Percentiles rank a stretch among this genome's conserved stretches.
Conservation (phyloP, 2,113 vertebrate species). For the Bos javanicus region DNA sequence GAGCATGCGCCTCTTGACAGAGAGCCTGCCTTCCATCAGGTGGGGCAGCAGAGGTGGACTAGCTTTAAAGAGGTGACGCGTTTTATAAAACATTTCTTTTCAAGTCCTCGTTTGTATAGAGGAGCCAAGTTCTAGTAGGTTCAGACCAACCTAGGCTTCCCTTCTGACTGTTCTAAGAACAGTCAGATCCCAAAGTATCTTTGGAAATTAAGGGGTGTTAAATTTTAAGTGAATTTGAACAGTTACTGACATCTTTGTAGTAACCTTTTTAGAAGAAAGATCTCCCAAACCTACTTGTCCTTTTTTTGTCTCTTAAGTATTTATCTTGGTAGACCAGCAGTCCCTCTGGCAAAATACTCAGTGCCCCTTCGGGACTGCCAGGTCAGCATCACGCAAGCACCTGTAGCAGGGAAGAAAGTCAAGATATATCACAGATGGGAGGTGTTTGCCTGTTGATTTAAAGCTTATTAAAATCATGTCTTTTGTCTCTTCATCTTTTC, state of each 20-base stretch:
- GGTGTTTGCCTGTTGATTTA: constrained; percentile 39
- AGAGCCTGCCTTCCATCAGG: neutral
- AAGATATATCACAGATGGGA: neutral
- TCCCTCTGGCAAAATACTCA: constrained; percentile 52
- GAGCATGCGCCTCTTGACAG: neutral
- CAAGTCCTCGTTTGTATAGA: constrained; percentile 15
- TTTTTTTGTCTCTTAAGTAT: constrained; percentile 39
- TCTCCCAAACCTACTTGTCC: constrained; percentile 33
- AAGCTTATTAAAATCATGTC: constrained; percentile 46
- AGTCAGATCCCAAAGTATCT: neutral
- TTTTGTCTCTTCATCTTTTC: neutral
- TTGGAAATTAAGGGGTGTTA: constrained; percentile 57
- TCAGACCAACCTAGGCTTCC: constrained; percentile 6
- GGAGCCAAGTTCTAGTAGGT: neutral
- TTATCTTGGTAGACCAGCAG: constrained; percentile 44
- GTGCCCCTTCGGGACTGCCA: neutral
- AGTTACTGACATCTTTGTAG: constrained; percentile 61
- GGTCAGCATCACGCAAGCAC: constrained; percentile 16
- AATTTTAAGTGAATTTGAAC: constrained; percentile 63
- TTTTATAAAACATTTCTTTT: constrained; percentile 18
- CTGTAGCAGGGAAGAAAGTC: constrained; percentile 2
- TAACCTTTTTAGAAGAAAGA: constrained; percentile 60
- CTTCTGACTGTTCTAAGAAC: neutral
- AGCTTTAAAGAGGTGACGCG: neutral
- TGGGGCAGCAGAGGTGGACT: neutral